Conservation (phyloP, 2,888 invertebrate genomes). For the Fragum fragum region DNA sequence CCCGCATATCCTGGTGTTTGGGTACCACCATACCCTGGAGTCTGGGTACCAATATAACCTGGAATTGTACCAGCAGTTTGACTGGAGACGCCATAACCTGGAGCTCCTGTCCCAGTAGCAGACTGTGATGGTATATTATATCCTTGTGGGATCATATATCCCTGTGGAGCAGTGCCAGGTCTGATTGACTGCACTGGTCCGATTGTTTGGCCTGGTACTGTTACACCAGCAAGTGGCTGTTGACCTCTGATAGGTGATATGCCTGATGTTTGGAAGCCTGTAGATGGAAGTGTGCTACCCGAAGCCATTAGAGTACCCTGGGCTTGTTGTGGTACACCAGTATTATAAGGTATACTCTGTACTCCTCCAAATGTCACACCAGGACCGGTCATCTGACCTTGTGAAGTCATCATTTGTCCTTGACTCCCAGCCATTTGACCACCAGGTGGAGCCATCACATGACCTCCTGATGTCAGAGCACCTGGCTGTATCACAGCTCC, state of each 20-base stretch:
- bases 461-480: slow-evolving; percentile 27
- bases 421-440: slow-evolving; percentile 22
- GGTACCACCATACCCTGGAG: slow-evolving; percentile 42
- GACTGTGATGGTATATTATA: slow-evolving; percentile 52
- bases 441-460: slow-evolving; percentile 29
- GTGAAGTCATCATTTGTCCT: slow-evolving; percentile 21
- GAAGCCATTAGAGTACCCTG: slow-evolving; percentile 16
- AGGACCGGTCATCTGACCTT: slow-evolving; percentile 36
- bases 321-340: slow-evolving; percentile 13
- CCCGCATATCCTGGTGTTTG: slow-evolving; percentile 64
- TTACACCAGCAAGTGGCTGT: slow-evolving; percentile 19
- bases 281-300: slow-evolving; percentile 30
- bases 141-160: slow-evolving; percentile 55
- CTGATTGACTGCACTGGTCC: slow-evolving; percentile 21
- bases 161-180: slow-evolving; percentile 43
- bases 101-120: slow-evolving; percentile 37
- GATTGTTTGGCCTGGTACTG: background rate
- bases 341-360: slow-evolving; percentile 18
- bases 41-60: slow-evolving; percentile 33
- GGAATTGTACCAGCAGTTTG: slow-evolving; percentile 8
- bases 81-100: slow-evolving; percentile 30
- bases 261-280: slow-evolving; percentile 38
- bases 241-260: slow-evolving; percentile 42
- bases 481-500: slow-evolving; percentile 33
- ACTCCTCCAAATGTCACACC: slow-evolving; percentile 38